Evolutionary conservation across 2,888 invertebrate genomes (phyloP).

Genomic region (Epirrita christyi): DNA sequence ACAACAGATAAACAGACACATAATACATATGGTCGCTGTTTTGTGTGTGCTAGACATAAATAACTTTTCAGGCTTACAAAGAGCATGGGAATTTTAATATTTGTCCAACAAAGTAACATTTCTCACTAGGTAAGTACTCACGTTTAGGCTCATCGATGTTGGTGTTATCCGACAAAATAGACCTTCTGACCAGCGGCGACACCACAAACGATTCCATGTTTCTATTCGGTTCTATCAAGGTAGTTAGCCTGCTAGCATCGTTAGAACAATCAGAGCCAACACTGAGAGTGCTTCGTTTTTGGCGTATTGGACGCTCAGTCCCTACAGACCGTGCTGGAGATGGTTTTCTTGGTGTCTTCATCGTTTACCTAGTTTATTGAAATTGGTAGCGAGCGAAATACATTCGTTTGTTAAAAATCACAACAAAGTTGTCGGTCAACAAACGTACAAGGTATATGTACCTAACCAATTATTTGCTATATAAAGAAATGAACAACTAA

Average conservation of each 20-base stretch:
- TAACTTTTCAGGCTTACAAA: no score
- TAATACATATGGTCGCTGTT: no score
- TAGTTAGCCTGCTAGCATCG: slow-evolving; percentile 55
- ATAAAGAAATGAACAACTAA: no score
- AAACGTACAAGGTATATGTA: no score
- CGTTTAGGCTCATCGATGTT: slow-evolving; percentile 67
- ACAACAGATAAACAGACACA: background rate
- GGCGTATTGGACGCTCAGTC: slow-evolving; percentile 40
- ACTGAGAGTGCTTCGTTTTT: slow-evolving; percentile 54
- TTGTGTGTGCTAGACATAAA: no score
- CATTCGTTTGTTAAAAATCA: no score
- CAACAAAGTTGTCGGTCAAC: no score
- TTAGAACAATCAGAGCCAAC: slow-evolving; percentile 59
- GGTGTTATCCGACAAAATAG: slow-evolving; percentile 67
- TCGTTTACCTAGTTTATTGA: slow-evolving; percentile 8
- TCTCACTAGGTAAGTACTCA: slow-evolving; percentile 49
- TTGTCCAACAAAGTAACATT: no score
- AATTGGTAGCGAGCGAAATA: no score
- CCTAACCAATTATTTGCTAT: no score
- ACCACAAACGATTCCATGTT: slow-evolving; percentile 55
- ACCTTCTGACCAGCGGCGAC: slow-evolving; percentile 59
- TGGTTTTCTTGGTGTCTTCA: slow-evolving; percentile 57
- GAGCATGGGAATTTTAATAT: no score
- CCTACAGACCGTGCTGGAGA: slow-evolving; percentile 69
- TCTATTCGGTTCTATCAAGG: slow-evolving; percentile 52